Evolutionary conservation across 1,140 invertebrate species (phyloP), one percentile per base, ranked within the genome.

Genomic region (Temnothorax nylanderi): DNA sequence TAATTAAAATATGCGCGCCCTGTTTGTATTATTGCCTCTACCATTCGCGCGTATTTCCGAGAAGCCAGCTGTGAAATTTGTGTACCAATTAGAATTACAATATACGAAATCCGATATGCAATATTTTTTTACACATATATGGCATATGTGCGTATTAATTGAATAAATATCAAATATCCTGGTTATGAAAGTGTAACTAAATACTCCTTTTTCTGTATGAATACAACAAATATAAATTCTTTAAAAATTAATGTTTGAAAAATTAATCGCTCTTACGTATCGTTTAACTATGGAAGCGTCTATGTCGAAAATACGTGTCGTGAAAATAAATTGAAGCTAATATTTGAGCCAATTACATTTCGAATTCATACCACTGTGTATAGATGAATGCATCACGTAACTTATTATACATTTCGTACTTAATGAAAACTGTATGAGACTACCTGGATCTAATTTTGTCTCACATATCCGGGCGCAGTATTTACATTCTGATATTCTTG

Each of bases 1-100:
- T 75, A 75, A 84, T 84, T 84, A 75, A 84, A 74, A 84, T 84
- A 75, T 1, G 41, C 32, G 41, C 8, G 54, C 13, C 5, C 56
- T 84, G 54, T 74, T 84, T 84, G 69, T n/a, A 47, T 82, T 84
- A 84, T 84, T 60, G 69, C n/a, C 11, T 60, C 37, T 18, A n/a
- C 41, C 13, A 49, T 74, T 74, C 21, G 54, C 44, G 10, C 26
- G 7, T 49, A 16, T 47, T 72, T 72, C 18, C 65, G 69, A 58
- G 54, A 41, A 74, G 34, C 21, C 54, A 49, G 7, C 56, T 56
- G 69, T 74, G 41, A 84, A 84, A 60, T 75, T 60, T 60, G 58
- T 71, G n/a, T 18, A 60, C 56, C 26, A 84, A 84, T 84, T 84
- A 84, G 51, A 81, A 47, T 81, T 56, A 44, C 41, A 26, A 82